These are phyloP conservation scores for Leucophora obtusa DNA, from an alignment of 2,888 invertebrate species.

Conservation along the genomic window DNA sequence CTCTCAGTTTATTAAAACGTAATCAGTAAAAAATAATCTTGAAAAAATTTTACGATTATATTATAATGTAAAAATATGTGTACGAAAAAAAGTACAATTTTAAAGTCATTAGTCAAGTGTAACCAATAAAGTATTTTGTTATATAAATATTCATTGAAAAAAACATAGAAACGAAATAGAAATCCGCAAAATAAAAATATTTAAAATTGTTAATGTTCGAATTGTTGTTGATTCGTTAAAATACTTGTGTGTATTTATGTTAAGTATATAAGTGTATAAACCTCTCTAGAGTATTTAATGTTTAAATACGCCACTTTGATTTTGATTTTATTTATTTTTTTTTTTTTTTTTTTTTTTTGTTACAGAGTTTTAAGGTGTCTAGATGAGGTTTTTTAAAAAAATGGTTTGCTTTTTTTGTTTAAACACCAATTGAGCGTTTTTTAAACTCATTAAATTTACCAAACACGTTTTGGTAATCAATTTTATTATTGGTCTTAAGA, in stretches of 20 bases:
- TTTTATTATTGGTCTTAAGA: conserved; percentile 55
- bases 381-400: conserved; percentile 38
- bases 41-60: conserved; percentile 28
- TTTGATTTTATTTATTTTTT: no score
- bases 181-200: conserved; percentile 22
- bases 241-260: conserved; percentile 15
- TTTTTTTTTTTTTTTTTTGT: background rate
- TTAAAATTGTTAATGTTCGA: no score
- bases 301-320: conserved; percentile 20
- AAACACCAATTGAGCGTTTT: conserved; percentile 58
- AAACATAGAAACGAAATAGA: background rate
- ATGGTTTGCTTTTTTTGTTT: conserved; percentile 2
- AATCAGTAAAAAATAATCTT: conserved; percentile 41
- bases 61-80: conserved; percentile 44
- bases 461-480: conserved; percentile 64
- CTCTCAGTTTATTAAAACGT: conserved; percentile 28
- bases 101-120: conserved; percentile 64
- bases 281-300: conserved; percentile 56
- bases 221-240: background rate
- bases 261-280: conserved; percentile 28
- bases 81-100: conserved; percentile 39
- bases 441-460: conserved; percentile 62
- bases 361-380: conserved; percentile 41
- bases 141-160: conserved; percentile 32
- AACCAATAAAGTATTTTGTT: conserved; percentile 47